phyloP scores from a whole-genome alignment of 2,888 invertebrate species.

The Eledona agricola region DNA sequence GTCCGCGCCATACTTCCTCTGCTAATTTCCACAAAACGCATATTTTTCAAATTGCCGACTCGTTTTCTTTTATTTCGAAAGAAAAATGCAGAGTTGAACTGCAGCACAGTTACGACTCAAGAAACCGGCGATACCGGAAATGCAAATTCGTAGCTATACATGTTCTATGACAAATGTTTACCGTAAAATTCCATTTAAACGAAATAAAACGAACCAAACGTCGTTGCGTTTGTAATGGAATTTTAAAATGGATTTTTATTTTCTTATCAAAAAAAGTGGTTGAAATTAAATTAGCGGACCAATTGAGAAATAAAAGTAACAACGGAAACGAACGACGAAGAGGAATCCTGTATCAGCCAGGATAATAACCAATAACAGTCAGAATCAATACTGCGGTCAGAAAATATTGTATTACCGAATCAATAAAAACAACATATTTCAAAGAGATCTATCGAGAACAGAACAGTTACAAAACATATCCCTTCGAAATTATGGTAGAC shows the following conservation, averaged over 20 bases:
- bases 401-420: too few relatives aligned
- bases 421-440: too few relatives aligned
- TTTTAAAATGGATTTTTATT: background rate
- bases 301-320: too few relatives aligned
- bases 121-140: slow-evolving; percentile 16
- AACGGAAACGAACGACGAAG: too few relatives aligned
- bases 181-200: slow-evolving; percentile 14
- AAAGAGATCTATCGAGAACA: too few relatives aligned
- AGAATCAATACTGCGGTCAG: too few relatives aligned
- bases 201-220: background rate
- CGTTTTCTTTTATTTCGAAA: slow-evolving; percentile 1
- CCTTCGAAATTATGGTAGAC: too few relatives aligned
- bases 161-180: slow-evolving; percentile 12
- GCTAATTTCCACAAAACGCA: slow-evolving; percentile 17
- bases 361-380: too few relatives aligned
- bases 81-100: background rate
- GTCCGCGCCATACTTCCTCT: slow-evolving; percentile 13
- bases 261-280: slow-evolving; percentile 2
- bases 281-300: too few relatives aligned
- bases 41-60: slow-evolving; percentile 8
- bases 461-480: too few relatives aligned
- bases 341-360: too few relatives aligned
- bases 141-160: slow-evolving; percentile 13
- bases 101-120: slow-evolving; percentile 5
- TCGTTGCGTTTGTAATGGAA: background rate